Conservation (phyloP, 2,797 vertebrate genomes). For the Pipistrellus pipistrellus region DNA sequence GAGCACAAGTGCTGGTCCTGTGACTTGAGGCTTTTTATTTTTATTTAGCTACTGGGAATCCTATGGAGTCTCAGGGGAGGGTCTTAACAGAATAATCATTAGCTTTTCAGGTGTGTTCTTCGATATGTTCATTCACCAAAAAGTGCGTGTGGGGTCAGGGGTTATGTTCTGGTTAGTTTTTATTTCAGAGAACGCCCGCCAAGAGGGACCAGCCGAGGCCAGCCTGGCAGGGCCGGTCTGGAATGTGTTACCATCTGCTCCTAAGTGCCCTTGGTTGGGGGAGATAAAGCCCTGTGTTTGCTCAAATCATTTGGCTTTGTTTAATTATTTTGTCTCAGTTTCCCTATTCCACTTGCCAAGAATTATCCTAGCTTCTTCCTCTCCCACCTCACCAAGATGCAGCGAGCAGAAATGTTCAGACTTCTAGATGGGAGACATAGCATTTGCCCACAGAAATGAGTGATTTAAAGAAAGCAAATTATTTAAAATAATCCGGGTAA, state of each 20-base stretch:
- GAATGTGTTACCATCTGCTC: background rate
- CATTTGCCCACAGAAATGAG: slow-evolving; percentile 5
- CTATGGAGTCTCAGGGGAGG: background rate
- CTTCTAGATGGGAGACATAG: background rate
- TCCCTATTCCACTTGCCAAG: background rate
- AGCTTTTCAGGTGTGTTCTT: background rate
- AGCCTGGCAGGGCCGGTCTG: background rate
- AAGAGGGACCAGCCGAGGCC: background rate
- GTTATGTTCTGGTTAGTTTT: background rate
- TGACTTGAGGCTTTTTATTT: background rate
- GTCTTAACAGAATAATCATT: background rate
- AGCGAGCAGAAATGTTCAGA: background rate
- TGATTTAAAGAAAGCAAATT: slow-evolving; percentile 24
- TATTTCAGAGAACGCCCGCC: background rate
- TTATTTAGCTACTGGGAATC: background rate
- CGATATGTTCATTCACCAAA: background rate
- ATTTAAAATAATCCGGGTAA: background rate
- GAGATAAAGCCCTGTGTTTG: background rate
- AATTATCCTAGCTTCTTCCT: background rate
- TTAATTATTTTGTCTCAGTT: background rate
- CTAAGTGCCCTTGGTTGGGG: background rate
- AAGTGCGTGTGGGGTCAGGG: background rate
- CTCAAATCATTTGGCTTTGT: background rate
- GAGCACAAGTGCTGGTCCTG: background rate
- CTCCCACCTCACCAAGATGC: background rate